A percentile compares a stretch with the other conserved stretches of the same genome.
Conservation (phyloP, 2,797 vertebrate genomes). For the Melanotaenia maccullochi region DNA sequence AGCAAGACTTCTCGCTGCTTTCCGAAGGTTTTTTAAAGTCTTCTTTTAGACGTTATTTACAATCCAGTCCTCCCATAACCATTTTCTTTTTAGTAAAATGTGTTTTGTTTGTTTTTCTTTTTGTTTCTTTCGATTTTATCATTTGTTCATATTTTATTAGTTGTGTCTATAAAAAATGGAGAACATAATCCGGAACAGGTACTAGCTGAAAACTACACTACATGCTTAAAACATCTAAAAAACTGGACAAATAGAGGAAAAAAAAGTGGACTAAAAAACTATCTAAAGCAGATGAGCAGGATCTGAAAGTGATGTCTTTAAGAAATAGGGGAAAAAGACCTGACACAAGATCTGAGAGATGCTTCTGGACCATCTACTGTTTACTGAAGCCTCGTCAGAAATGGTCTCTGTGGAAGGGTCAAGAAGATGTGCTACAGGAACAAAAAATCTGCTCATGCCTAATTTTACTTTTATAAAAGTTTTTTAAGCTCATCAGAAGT, state of each 20-base stretch:
- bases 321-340: too few species aligned
- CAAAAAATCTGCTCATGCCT: too few species aligned
- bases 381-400: too few species aligned
- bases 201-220: neutral
- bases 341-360: too few species aligned
- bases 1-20: neutral
- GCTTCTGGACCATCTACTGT: too few species aligned
- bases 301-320: neutral
- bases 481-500: too few species aligned
- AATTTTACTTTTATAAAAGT: too few species aligned
- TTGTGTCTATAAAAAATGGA: neutral
- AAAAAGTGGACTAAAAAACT: too few species aligned
- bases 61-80: too few species aligned
- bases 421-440: too few species aligned
- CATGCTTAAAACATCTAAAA: neutral
- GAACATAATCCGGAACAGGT: neutral
- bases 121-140: neutral
- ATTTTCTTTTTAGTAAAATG: neutral
- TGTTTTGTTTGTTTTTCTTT: neutral
- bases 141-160: neutral
- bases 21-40: neutral
- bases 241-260: too few species aligned
- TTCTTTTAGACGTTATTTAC: neutral
- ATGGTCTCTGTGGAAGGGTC: too few species aligned
- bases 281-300: neutral